A percentile compares a stretch with the other conserved stretches of the same genome.
Evolutionary conservation across 2,797 vertebrate genomes (phyloP).

Genomic region (Macrochelys suwanniensis): DNA sequence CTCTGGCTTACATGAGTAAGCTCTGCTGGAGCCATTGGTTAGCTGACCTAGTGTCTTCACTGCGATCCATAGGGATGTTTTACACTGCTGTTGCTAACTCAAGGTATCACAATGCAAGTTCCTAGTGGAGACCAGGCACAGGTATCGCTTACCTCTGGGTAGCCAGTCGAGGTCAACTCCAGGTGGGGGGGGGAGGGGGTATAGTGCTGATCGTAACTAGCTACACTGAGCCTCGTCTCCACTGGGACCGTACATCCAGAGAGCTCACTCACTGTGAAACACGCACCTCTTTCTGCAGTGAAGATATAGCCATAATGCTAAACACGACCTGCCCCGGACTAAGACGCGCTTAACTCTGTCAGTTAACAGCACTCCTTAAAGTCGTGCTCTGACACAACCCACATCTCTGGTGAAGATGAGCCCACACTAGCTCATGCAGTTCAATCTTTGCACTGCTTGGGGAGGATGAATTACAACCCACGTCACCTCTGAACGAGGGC

Average conservation of each 20-base stretch:
- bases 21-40: no score
- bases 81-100: not conserved
- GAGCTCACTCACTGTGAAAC: no score
- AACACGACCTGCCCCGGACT: not conserved
- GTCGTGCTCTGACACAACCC: not conserved
- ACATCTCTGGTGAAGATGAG: not conserved
- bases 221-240: not conserved
- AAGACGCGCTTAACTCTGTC: not conserved
- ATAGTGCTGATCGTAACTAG: not conserved
- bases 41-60: no score
- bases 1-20: no score
- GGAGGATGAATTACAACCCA: not conserved
- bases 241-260: no score
- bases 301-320: no score
- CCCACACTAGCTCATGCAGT: not conserved
- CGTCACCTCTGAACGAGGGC: not conserved
- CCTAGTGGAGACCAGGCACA: not conserved
- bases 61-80: no score
- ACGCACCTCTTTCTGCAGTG: no score
- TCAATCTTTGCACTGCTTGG: not conserved
- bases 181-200: no score
- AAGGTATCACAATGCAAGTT: not conserved
- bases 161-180: not conserved
- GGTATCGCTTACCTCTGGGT: not conserved
- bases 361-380: not conserved